phyloP scores from a whole-genome alignment of 2,113 vertebrate species.

The Ptilorrhoa leucosticta region DNA sequence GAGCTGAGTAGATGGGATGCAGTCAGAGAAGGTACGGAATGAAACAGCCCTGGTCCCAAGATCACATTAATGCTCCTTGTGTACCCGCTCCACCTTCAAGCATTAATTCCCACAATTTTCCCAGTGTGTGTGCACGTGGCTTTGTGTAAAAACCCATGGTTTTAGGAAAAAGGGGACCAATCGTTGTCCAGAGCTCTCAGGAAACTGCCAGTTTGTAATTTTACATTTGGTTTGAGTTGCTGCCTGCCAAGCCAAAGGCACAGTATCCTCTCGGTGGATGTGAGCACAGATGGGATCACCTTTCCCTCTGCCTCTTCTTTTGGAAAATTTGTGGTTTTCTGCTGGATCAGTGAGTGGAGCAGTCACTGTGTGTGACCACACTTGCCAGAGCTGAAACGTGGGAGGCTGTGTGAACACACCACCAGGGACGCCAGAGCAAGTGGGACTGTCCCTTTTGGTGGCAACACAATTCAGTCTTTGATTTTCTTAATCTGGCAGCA shows the following conservation, averaged over 20 bases:
- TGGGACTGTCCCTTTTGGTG: background rate
- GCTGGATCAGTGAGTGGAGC: background rate
- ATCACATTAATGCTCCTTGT: background rate
- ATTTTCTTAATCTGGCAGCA: background rate
- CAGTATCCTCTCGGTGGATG: background rate
- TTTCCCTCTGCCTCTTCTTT: background rate
- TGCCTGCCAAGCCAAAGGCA: background rate
- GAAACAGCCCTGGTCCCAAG: background rate
- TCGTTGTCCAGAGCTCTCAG: background rate
- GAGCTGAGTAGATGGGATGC: background rate
- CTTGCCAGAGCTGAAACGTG: rapidly evolving
- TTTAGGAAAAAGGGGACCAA: background rate
- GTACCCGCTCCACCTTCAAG: background rate
- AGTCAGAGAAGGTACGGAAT: background rate
- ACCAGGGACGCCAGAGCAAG: background rate
- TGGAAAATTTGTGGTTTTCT: background rate
- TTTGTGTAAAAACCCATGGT: background rate
- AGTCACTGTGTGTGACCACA: no score
- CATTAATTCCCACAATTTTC: background rate
- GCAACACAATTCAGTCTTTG: background rate
- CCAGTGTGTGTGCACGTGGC: no score
- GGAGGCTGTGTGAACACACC: background rate
- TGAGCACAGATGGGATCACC: background rate
- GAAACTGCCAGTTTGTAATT: background rate
- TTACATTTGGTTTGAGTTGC: background rate